Evolutionary conservation across 2,113 vertebrate species (phyloP), one percentile per base, ranked within the genome.

Genomic region (Benthochromis sp.): DNA sequence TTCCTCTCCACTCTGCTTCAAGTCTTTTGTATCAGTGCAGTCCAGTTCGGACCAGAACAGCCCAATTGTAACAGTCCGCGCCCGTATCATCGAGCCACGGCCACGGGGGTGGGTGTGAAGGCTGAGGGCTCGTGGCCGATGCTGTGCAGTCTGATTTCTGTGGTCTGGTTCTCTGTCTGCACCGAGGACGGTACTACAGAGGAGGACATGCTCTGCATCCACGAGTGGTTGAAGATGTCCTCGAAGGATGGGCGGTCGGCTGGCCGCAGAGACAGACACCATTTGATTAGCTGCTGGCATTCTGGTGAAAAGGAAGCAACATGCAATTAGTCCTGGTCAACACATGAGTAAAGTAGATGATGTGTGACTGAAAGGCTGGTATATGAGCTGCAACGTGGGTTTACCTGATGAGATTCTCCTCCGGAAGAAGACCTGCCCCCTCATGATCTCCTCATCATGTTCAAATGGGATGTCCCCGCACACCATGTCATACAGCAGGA

Each of bases 401-500:
- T 95, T 93, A 99, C 98, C 97, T 90, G 96, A 40, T 5, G 98
- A 98, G 66, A 99, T 81, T 85, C 96, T 95, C 21, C 97, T 96
- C n/a, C 97, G 95, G 96, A 99, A 99, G 84, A 97, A 97, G 14
- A 99, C 92, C n/a, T 98, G 97, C 0, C 97, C 98, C 5, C 93
- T 92, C 17, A 97, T 29, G 21, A 98, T 99, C 94, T 99, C 98
- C 71, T 99, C 97, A 0, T 99, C 97, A 0, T 97, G 97, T 84
- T 99, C 97, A 1, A 99, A 99, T 0, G 98, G 98, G 85, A 99
- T 97, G 27, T 99, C 97, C 2, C 98, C 98, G 0, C 98, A 99
- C 53, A 99, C 98, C 98, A 99, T 98, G 79, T 98, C 97, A 0
- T 98, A 98, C 3, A 99, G 96, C 91, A 99, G 92, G 1, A 99